phyloP scores from a whole-genome alignment of 2,797 vertebrate species.

The Hoplostethus mediterraneus region DNA sequence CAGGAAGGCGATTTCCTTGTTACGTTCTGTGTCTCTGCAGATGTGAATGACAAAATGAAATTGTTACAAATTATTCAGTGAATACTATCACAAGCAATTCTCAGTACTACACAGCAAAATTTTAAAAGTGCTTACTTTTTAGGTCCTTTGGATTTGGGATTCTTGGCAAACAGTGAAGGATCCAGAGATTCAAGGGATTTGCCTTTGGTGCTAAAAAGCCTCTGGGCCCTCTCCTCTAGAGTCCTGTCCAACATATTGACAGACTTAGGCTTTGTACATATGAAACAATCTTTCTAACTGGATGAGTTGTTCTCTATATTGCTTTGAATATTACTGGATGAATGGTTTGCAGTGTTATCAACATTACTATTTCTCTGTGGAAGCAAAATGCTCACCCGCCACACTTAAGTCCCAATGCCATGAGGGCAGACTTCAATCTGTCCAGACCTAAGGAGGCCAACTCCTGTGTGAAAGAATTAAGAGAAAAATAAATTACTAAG shows the following conservation, averaged over 20 bases:
- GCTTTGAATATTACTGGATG: too few relatives aligned
- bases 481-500: not conserved
- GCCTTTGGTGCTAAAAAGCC: slow-evolving; percentile 97
- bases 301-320: too few relatives aligned
- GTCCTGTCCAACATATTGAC: slow-evolving; percentile 80
- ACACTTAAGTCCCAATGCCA: slow-evolving; percentile 97
- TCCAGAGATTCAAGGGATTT: slow-evolving; percentile 95
- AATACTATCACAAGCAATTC: not conserved
- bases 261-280: not conserved
- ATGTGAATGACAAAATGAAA: slow-evolving; percentile 35
- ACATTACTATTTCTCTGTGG: not conserved
- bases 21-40: slow-evolving; percentile 94
- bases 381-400: slow-evolving; percentile 89
- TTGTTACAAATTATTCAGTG: not conserved
- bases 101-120: not conserved
- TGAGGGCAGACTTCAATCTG: slow-evolving; percentile 96
- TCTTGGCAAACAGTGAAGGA: slow-evolving; percentile 96
- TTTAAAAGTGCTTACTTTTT: slow-evolving; percentile 86
- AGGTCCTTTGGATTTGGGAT: slow-evolving; percentile 97
- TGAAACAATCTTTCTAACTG: too few relatives aligned
- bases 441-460: slow-evolving; percentile 97
- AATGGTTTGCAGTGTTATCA: not conserved
- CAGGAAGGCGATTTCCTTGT: slow-evolving; percentile 96
- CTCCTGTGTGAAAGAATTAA: slow-evolving; percentile 82
- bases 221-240: slow-evolving; percentile 95